Base-by-base conservation (phyloP, 2,113 vertebrate genomes). In the Ivindomyrus marchei region DNA sequence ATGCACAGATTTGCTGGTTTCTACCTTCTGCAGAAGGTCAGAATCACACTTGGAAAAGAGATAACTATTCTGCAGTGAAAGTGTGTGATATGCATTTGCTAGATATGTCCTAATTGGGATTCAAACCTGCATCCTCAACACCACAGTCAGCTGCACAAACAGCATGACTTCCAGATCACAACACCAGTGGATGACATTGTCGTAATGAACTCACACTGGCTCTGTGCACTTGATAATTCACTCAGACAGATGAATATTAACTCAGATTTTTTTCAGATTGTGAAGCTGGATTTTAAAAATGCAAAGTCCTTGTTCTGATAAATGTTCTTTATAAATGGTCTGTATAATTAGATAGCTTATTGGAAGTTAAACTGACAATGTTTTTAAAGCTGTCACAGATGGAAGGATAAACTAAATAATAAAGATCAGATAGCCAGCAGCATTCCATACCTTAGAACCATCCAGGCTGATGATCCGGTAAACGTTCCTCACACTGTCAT, bases 401-500 rank as follows among this genome's bases (percentile, higher is more conserved):
- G 83, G 45, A 47, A 46, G 83, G 8, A 85, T 47, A 4, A 24
- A n/a, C 21, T 10, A 45, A 85, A 24, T 13, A 85, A 42, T 47
- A n/a, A n/a, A 24, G 45, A 85, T 85, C 45, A 10, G 83, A 47
- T 8, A 47, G 21, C 39, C 39, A 21, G 83, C 39, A 47, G 45
- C 1, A n/a, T n/a, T 24, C 21, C 85, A 95, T 95, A 98, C 98
- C 98, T 99, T 99, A 94, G 98, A 97, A 93, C 98, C 98, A 89
- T 99, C 98, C 96, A 99, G 96, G 95, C 98, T 99, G 94, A 99
- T 99, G 96, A 99, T 99, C 92, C 98, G 97, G 93, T 99, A 99
- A 93, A 99, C 98, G 89, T 99, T 99, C 94, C 98, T 97, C 93
- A 98, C 99, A 96, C 97, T 99, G 97, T 99, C 98, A 91, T 99